Percentiles rank a stretch among this genome's conserved stretches.
These are phyloP conservation scores for Eurytoma californica DNA, from an alignment of 2,888 invertebrate genomes.

Conservation along the genomic window DNA sequence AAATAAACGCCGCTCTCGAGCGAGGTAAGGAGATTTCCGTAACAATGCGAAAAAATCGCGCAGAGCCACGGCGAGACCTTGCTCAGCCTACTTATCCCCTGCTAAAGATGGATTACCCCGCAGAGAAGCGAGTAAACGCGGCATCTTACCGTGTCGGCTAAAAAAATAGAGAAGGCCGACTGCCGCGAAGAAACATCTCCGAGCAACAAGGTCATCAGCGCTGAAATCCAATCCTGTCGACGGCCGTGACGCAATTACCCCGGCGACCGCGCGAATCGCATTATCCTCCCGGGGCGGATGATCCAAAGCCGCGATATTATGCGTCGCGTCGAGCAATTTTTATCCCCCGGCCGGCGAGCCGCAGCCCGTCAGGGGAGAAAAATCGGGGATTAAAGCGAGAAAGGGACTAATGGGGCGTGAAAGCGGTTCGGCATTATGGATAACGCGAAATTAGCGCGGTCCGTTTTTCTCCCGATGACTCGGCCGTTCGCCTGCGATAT, in stretches of 20 bases:
- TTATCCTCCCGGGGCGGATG: slow-evolving; percentile 60
- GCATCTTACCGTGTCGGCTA: neutral
- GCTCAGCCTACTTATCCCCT: slow-evolving; percentile 38
- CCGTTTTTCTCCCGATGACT: neutral
- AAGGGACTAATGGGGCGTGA: slow-evolving; percentile 24
- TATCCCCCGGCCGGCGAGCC: slow-evolving; percentile 56
- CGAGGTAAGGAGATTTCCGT: slow-evolving; percentile 8
- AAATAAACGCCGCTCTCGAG: slow-evolving; percentile 16
- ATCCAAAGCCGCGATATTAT: slow-evolving; percentile 59
- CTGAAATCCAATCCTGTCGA: slow-evolving; percentile 51
- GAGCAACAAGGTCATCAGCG: slow-evolving; percentile 53
- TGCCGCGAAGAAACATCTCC: neutral
- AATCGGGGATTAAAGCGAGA: slow-evolving; percentile 31
- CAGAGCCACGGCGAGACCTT: neutral
- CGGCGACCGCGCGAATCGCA: slow-evolving; percentile 66
- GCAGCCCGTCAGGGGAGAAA: slow-evolving; percentile 46
- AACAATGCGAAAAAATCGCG: neutral
- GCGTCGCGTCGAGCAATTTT: slow-evolving; percentile 45
- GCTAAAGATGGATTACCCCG: slow-evolving; percentile 34
- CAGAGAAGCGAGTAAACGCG: no score
- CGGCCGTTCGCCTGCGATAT: neutral
- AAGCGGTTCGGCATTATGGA: slow-evolving; percentile 26
- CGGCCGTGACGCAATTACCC: slow-evolving; percentile 68
- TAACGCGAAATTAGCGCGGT: neutral
- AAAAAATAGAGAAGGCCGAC: neutral